Percentiles rank a stretch among this genome's conserved stretches.
phyloP scores from a whole-genome alignment of 35 echinoderm and acorn worm species.

The Lytechinus variegatus region DNA sequence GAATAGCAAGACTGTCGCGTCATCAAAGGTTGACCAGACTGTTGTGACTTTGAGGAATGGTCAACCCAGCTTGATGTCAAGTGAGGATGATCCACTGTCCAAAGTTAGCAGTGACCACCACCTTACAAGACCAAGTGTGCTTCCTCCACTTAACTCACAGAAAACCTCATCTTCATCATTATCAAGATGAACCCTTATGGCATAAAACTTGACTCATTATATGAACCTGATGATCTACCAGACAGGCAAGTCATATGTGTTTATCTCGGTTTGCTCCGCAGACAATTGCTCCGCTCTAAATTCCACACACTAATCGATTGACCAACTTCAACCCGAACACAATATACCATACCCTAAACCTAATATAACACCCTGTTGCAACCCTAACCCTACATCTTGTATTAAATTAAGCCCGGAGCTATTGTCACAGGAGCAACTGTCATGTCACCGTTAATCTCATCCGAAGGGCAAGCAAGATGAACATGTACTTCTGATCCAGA shows the following conservation, averaged over 20 bases:
- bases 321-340: too few relatives aligned
- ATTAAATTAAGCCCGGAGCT: too few relatives aligned
- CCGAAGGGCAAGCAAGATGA: too few relatives aligned
- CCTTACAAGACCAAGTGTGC: constrained; percentile 4
- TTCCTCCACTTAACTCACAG: constrained; percentile 20
- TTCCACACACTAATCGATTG: too few relatives aligned
- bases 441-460: too few relatives aligned
- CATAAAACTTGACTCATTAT: not conserved
- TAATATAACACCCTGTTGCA: too few relatives aligned
- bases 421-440: too few relatives aligned
- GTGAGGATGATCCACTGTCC: not conserved
- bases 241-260: not conserved
- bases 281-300: too few relatives aligned
- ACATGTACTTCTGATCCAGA: too few relatives aligned
- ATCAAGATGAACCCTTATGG: not conserved
- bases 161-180: not conserved
- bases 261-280: too few relatives aligned
- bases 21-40: not conserved
- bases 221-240: not conserved
- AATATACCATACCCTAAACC: too few relatives aligned
- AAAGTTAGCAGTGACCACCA: not conserved
- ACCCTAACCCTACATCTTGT: too few relatives aligned
- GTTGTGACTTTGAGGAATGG: not conserved
- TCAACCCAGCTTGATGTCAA: not conserved
- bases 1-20: not conserved